Conservation (phyloP, 2,797 vertebrate species). For the Acestrorhynchus altus region DNA sequence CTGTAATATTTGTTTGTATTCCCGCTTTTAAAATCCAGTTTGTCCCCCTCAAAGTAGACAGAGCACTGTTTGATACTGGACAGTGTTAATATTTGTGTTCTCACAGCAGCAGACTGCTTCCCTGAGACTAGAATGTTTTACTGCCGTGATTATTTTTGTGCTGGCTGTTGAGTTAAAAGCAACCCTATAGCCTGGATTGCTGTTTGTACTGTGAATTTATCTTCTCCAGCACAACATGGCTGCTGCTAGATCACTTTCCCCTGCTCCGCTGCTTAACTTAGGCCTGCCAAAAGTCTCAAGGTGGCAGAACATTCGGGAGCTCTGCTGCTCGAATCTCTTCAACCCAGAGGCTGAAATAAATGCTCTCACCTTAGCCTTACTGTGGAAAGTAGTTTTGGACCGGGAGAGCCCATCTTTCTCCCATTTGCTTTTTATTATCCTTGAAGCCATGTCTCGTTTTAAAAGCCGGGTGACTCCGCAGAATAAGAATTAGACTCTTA, state of each 20-base stretch:
- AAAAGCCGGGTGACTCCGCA: neutral
- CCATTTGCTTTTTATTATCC: conserved; percentile 28
- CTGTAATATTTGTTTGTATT: no score
- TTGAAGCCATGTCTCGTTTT: conserved; percentile 27
- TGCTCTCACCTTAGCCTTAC: conserved; percentile 7
- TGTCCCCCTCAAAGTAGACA: neutral
- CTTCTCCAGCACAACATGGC: conserved; percentile 59
- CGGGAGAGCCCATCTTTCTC: conserved; percentile 11
- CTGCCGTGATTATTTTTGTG: conserved; percentile 60
- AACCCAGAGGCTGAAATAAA: neutral
- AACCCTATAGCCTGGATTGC: neutral
- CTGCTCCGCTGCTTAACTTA: conserved; percentile 52
- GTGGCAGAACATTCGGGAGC: conserved; percentile 41
- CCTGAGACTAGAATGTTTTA: conserved; percentile 34
- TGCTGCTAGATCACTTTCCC: conserved; percentile 62
- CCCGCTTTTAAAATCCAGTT: no score
- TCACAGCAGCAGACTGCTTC: conserved; percentile 13
- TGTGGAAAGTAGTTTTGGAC: conserved; percentile 29
- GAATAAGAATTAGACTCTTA: conserved; percentile 34
- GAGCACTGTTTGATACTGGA: neutral
- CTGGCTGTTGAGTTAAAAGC: neutral
- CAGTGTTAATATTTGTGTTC: conserved; percentile 22
- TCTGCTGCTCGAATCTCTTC: conserved; percentile 22
- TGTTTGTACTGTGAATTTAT: conserved; percentile 31
- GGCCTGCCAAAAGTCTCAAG: conserved; percentile 38